Base-by-base conservation (phyloP, 2,888 invertebrate species). In the Lottia scabra region DNA sequence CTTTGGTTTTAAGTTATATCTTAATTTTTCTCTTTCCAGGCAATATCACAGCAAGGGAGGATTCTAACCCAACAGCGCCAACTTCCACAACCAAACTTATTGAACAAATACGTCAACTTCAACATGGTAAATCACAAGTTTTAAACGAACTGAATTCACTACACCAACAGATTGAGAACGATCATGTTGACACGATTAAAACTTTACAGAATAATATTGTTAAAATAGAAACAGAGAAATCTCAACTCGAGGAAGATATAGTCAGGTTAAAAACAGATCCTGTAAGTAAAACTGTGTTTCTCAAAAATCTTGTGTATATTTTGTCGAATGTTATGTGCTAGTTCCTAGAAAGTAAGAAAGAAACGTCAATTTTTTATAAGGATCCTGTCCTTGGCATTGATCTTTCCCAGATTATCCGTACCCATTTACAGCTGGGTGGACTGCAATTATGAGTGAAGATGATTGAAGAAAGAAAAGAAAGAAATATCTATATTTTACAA, bases 31-130 rank as follows among this genome's bases (percentile, higher is more conserved):
- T 38, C 10, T 23, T 44, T 63, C 2, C 19, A 69, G 68, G 68
- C 19, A 69, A 69, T 43, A 46, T 69, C 16, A 44, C 45, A 44
- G 63, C 62, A 19, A 16, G 45, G 26, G 63, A 63, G 10, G 44
- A 38, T 44, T 38, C 63, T 0, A 38, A 62, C 15, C 5, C 10
- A 65, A 16, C 70, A 19, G 65, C 45, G 12, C n/a, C 48, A 8
- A 48, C 71, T 26, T 64, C 65, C 16, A 71, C 80, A 1, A 38
- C 73, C 2, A 75, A 75, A 65, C 70, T 85, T 12, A 75, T 85
- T 16, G 79, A 83, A 30, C 80, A 84, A 30, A 78, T 85, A 15
- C 75, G 77, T 63, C 70, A 77, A 8, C 77, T 85, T 15, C 85
- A 84, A 64, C 67, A 74, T 8, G 83, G 84, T 67, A 83, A 83